Evolutionary conservation across 2,888 invertebrate genomes (phyloP), one percentile per base, ranked within the genome.

Genomic region (Drosophila barbarae): DNA sequence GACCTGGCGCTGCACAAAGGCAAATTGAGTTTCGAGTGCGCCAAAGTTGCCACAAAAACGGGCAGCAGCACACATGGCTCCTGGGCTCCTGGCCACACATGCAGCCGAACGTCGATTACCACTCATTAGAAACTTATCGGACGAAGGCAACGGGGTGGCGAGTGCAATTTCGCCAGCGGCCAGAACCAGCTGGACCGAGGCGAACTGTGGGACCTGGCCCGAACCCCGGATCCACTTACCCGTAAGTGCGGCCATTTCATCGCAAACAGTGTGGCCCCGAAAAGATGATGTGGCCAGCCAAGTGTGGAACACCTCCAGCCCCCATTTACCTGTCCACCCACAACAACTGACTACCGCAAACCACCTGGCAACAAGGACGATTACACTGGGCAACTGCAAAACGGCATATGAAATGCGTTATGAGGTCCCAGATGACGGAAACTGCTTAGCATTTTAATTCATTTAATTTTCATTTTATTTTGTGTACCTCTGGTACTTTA

Each of bases 41-140:
- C 38, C 53, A 74, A 69, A 53, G 61, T 66, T 65, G 58, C 71
- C 59, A 42, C 56, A 56, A 61, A 39, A 41, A 23, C 38, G 52
- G n/a, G 10, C 41, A 15, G 23, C 21, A 3, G 39, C 6, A 3
- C 39, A 21, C 10, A n/a, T 30, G 23, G 23, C n/a, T 18, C 18
- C 28, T 35, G 6, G 13, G 32, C 12, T 13, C 28, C 56, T 32
- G 34, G 35, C 15, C 54, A 28, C 51, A 49, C 70, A 52, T 51
- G 41, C 57, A 46, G 42, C 60, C 47, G 39, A 64, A 63, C 60
- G 67, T 53, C 71, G 76, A 73, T 76, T 72, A 64, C 56, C 55
- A 64, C 68, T 72, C 56, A 72, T 72, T 76, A 73, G 67, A 72
- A 77, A 72, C 59, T 77, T 74, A 74, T 77, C 52, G 71, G 30